These are phyloP conservation scores for Macrotus californicus DNA, from an alignment of 2,113 vertebrate genomes.

Conservation along the genomic window DNA sequence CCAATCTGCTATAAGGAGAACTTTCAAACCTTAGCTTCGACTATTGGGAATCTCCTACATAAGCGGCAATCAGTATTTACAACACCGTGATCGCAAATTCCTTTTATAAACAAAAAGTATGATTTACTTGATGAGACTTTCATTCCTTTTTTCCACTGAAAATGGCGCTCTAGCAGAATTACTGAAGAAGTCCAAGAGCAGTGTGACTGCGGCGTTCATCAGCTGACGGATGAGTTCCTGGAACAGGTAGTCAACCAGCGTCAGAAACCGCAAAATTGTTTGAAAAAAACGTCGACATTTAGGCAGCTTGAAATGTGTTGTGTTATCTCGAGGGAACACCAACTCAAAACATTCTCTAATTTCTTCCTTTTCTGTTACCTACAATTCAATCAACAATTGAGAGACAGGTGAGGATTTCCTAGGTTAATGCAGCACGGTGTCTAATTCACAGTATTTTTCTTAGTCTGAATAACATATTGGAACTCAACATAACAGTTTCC, in stretches of 20 bases:
- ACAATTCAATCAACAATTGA: slow-evolving; percentile 34
- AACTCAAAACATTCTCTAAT: slow-evolving; percentile 68
- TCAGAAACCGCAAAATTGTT: slow-evolving; percentile 65
- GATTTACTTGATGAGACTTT: slow-evolving; percentile 64
- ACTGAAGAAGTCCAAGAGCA: slow-evolving; percentile 63
- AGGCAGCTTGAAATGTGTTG: slow-evolving; percentile 63
- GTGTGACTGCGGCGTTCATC: slow-evolving; percentile 61
- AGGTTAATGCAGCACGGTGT: neutral
- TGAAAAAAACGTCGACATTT: slow-evolving; percentile 60
- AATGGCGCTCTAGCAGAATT: slow-evolving; percentile 44
- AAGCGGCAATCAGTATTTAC: neutral
- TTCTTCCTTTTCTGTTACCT: slow-evolving; percentile 75
- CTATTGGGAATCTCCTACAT: neutral
- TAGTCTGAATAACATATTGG: neutral
- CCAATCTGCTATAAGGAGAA: neutral
- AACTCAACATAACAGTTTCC: neutral
- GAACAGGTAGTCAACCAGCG: slow-evolving; percentile 76
- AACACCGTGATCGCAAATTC: neutral
- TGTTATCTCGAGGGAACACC: neutral
- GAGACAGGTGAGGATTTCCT: neutral
- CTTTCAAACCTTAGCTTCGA: slow-evolving; percentile 22
- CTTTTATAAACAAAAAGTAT: neutral
- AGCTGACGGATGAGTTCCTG: slow-evolving; percentile 73
- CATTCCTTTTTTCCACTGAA: slow-evolving; percentile 63
- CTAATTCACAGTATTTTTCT: neutral